Evolutionary conservation across 2,888 invertebrate species (phyloP).

Genomic region (Leucophora obtusa): DNA sequence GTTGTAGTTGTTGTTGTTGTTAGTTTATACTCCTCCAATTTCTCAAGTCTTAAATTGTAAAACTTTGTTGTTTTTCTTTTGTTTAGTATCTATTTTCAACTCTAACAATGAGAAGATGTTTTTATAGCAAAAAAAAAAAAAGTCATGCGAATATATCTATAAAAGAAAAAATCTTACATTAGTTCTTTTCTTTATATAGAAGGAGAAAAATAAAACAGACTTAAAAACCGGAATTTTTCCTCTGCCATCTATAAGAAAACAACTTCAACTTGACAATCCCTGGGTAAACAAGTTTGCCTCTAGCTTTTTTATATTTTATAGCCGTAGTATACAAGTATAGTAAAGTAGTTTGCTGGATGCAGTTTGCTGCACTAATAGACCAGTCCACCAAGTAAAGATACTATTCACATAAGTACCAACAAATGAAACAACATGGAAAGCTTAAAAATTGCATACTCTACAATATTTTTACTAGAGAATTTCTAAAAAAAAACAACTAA

Average conservation of each 20-base stretch:
- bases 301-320: conserved; percentile 48
- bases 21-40: conserved; percentile 62
- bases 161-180: conserved; percentile 45
- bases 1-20: conserved; percentile 6
- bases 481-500: conserved; percentile 44
- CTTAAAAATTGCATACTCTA: conserved; percentile 43
- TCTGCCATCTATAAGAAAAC: conserved; percentile 40
- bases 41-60: conserved; percentile 54
- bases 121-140: conserved; percentile 39
- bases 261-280: conserved; percentile 66
- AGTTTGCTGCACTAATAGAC: conserved; percentile 50
- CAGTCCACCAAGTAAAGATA: conserved; percentile 42
- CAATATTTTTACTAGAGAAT: conserved; percentile 16
- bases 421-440: conserved; percentile 5
- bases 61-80: conserved; percentile 41
- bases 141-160: conserved; percentile 60
- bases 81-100: conserved; percentile 48
- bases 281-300: conserved; percentile 66
- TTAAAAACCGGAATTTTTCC: conserved; percentile 61
- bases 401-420: conserved; percentile 28
- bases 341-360: conserved; percentile 16
- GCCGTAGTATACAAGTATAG: conserved; percentile 1
- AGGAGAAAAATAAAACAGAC: conserved; percentile 27
- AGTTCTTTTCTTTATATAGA: conserved; percentile 59
- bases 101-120: conserved; percentile 52